A percentile compares a stretch with the other conserved stretches of the same genome.
These are phyloP conservation scores for Leucophenga montana DNA, from an alignment of 2,888 invertebrate genomes.

Conservation along the genomic window DNA sequence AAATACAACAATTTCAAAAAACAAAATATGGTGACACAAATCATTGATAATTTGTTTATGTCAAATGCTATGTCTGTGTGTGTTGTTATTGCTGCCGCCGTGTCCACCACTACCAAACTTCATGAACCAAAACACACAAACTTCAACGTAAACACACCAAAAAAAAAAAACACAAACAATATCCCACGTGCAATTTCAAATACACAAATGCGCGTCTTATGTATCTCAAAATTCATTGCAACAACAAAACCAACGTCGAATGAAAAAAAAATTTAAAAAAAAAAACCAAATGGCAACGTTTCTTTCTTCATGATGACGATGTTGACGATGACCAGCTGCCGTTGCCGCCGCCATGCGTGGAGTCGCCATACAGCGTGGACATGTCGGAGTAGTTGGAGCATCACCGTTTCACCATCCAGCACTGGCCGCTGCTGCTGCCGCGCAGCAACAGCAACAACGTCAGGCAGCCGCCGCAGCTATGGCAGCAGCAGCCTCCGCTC, in stretches of 20 bases:
- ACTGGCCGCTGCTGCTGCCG: constrained; percentile 78
- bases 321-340: constrained; percentile 39
- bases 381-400: constrained; percentile 77
- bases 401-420: constrained; percentile 74
- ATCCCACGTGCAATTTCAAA: not conserved
- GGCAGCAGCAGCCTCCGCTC: constrained; percentile 77
- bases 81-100: constrained; percentile 32
- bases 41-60: constrained; percentile 25
- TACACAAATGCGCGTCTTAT: constrained; percentile 23
- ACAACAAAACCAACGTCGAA: constrained; percentile 39
- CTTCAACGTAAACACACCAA: constrained; percentile 27
- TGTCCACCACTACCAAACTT: too few relatives aligned
- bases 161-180: constrained; percentile 32
- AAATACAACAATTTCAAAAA: constrained; percentile 21
- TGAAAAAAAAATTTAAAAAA: constrained; percentile 39
- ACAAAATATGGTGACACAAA: constrained; percentile 4
- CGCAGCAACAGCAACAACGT: constrained; percentile 68
- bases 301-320: constrained; percentile 38
- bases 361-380: constrained; percentile 85
- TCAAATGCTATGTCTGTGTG: constrained; percentile 34
- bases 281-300: constrained; percentile 24
- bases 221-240: constrained; percentile 15
- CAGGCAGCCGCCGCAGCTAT: constrained; percentile 75
- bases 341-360: constrained; percentile 87
- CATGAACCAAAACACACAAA: constrained; percentile 7